Conservation (phyloP, 2,888 invertebrate species). For the Pyrrhia umbra region DNA sequence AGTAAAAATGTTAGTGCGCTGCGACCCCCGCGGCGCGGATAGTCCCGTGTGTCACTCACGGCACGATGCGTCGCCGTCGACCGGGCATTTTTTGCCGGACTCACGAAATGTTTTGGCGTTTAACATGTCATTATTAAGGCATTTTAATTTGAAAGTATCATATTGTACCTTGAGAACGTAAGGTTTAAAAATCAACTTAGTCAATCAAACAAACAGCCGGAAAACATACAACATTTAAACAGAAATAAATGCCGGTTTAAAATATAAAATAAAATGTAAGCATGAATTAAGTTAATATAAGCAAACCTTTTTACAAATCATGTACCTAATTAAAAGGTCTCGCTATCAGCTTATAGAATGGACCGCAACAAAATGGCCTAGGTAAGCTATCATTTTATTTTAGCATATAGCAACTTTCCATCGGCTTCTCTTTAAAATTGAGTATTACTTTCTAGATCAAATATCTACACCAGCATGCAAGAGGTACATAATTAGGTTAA, state of each 20-base stretch:
- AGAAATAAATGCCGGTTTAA: neutral
- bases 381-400: constrained; percentile 54
- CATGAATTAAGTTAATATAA: neutral
- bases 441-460: constrained; percentile 50
- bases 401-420: constrained; percentile 46
- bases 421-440: constrained; percentile 35
- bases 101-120: constrained; percentile 59
- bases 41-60: constrained; percentile 83
- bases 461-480: constrained; percentile 23
- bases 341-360: constrained; percentile 40
- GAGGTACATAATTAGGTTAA: constrained; percentile 16
- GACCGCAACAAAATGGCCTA: constrained; percentile 28
- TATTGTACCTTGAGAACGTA: constrained; percentile 16
- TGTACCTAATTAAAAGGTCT: neutral
- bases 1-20: constrained; percentile 78
- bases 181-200: neutral
- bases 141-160: constrained; percentile 14
- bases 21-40: constrained; percentile 78
- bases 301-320: neutral
- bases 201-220: neutral
- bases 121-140: constrained; percentile 69
- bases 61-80: constrained; percentile 67
- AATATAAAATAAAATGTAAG: neutral
- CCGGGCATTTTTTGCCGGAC: constrained; percentile 68
- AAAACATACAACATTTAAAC: neutral